phyloP scores from a whole-genome alignment of 1,140 invertebrate genomes.

The Parapsyche elsis region DNA sequence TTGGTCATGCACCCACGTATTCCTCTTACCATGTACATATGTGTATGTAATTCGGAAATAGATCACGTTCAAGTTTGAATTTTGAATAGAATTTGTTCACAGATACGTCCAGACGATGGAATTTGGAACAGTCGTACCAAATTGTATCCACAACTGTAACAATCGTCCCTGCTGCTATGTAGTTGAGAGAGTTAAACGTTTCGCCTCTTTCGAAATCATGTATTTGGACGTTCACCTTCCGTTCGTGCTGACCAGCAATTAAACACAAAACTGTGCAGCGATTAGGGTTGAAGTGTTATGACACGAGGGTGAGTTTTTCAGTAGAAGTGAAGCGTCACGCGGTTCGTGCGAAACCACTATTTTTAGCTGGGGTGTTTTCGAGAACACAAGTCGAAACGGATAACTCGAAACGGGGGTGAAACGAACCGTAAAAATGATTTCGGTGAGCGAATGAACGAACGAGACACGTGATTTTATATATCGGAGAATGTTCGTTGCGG shows the following conservation, averaged over 20 bases:
- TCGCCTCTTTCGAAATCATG: slow-evolving; percentile 19
- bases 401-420: slow-evolving; percentile 10
- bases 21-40: no score
- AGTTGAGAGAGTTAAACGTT: no score
- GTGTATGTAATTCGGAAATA: no score
- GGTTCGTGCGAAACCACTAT: slow-evolving; percentile 28
- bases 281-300: slow-evolving; percentile 41
- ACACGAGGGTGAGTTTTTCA: slow-evolving; percentile 18
- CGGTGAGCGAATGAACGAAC: background rate
- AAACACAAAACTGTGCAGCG: slow-evolving; percentile 26
- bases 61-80: no score
- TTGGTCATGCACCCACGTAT: no score
- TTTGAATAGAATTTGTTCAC: no score
- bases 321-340: background rate
- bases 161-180: no score
- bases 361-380: background rate
- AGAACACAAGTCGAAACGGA: background rate
- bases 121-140: no score
- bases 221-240: slow-evolving; percentile 23
- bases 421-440: slow-evolving; percentile 18
- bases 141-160: no score
- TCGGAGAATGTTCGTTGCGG: background rate
- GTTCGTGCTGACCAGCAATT: slow-evolving; percentile 39
- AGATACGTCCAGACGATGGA: no score
- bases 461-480: background rate